Evolutionary conservation across 2,888 invertebrate species (phyloP).

Genomic region (Margaritifera margaritifera): DNA sequence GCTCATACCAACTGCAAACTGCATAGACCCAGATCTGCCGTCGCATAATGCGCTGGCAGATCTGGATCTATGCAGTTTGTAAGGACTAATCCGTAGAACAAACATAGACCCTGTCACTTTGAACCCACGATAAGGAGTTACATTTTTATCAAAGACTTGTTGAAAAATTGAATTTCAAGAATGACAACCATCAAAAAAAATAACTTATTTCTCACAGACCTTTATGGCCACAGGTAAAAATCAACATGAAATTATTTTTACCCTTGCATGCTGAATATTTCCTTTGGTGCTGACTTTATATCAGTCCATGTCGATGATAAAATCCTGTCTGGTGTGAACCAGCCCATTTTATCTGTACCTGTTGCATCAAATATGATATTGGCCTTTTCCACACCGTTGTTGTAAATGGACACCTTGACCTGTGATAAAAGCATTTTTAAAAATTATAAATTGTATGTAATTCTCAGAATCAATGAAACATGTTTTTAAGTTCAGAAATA

Average conservation of each 20-base stretch:
- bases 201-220: not conserved
- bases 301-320: conserved; percentile 48
- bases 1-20: no score
- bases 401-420: conserved; percentile 54
- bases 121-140: no score
- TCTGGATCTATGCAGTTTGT: no score
- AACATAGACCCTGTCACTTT: no score
- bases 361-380: conserved; percentile 50
- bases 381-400: conserved; percentile 51
- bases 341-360: conserved; percentile 45
- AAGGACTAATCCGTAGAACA: no score
- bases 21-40: no score
- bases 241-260: conserved; percentile 13
- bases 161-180: conserved; percentile 4
- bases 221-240: not conserved
- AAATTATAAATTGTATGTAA: no score
- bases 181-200: not conserved
- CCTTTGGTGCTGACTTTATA: conserved; percentile 33
- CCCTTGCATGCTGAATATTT: conserved; percentile 44
- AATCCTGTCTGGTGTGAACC: conserved; percentile 51
- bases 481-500: no score
- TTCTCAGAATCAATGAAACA: no score
- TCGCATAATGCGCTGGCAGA: no score
- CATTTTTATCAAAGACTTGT: conserved; percentile 7
- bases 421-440: conserved; percentile 10